Evolutionary conservation across 1,140 invertebrate genomes (phyloP), one percentile per base, ranked within the genome.

Genomic region (Drosophila novamexicana): DNA sequence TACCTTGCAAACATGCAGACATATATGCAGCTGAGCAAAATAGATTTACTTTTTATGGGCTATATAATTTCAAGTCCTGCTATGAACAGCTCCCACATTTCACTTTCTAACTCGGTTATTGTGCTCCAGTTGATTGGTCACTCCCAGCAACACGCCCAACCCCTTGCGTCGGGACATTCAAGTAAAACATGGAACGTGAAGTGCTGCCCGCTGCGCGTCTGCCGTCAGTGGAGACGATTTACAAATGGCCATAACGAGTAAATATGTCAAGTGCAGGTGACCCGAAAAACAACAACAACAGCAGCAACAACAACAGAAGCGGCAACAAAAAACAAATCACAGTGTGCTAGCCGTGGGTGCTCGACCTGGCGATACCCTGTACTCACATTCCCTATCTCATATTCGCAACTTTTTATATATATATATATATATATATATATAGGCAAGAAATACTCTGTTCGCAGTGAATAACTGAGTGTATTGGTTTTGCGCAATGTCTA

Each of bases 201-300:
- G 63, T 63, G 57, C 47, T 37, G 66, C 49, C 56, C 53, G 42
- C 58, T 61, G 71, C 39, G 58, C 29, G 53, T n/a, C 37, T 64
- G 50, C 54, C 47, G 22, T 36, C 54, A 63, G 47, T 62, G 52
- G 45, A 56, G 57, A 74, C 71, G 69, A 78, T 79, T 91, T 84
- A 88, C 82, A 83, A 79, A 91, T 74, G 78, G 62, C 56, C 74
- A 74, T 72, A 50, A 74, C 75, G 79, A 90, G 89, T 91, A 91
- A 91, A 91, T 91, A 91, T 91, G 89, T 91, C 89, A 91, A 91
- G 89, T 83, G 89, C 89, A 91, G 89, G 77, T 81, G 80, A 81
- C 71, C 50, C 59, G 18, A 47, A 69, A 69, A 37, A 36, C 44
- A 52, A 68, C 57, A 44, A 54, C 61, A 49, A 53, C 57, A 67